Conservation (phyloP, 2,888 invertebrate genomes). For the Heteropelma amictum region DNA sequence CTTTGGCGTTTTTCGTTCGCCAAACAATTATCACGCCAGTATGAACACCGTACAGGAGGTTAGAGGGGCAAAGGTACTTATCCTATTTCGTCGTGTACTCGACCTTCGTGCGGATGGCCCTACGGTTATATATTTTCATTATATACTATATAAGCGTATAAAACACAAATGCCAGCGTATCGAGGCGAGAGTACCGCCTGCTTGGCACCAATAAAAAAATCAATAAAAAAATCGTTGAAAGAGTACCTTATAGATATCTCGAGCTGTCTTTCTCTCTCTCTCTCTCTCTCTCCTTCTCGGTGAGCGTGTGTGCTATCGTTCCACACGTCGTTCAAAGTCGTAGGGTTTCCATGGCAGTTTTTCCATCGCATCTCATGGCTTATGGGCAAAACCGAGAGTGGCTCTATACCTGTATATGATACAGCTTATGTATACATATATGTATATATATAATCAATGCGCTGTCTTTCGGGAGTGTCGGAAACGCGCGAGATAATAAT, state of each 20-base stretch:
- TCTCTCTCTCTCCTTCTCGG: conserved; percentile 7
- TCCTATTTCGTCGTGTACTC: conserved; percentile 12
- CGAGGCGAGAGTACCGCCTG: conserved; percentile 16
- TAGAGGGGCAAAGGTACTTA: conserved; percentile 11
- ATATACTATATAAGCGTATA: conserved; percentile 26
- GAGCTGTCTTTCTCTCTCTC: neutral
- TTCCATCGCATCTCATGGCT: conserved; percentile 2
- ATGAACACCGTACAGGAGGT: conserved; percentile 10
- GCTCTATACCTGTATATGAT: neutral
- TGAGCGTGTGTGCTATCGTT: conserved; percentile 18
- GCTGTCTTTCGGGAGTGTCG: conserved; percentile 2
- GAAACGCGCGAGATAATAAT: conserved; percentile 57
- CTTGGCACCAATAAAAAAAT: conserved; percentile 25
- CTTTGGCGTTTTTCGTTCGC: neutral
- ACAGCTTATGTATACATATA: neutral
- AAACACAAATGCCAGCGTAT: conserved; percentile 26
- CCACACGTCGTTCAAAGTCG: conserved; percentile 20
- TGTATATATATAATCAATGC: neutral
- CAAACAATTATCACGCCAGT: conserved; percentile 27
- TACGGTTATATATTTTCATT: conserved; percentile 32
- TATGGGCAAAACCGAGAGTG: conserved; percentile 2
- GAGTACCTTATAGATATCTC: conserved; percentile 24
- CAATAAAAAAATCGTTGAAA: conserved; percentile 20
- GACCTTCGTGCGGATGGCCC: conserved; percentile 31
- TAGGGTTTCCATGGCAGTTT: conserved; percentile 27